Base-by-base conservation (phyloP, 2,888 invertebrate species). In the Dorcus parallelipipedus region DNA sequence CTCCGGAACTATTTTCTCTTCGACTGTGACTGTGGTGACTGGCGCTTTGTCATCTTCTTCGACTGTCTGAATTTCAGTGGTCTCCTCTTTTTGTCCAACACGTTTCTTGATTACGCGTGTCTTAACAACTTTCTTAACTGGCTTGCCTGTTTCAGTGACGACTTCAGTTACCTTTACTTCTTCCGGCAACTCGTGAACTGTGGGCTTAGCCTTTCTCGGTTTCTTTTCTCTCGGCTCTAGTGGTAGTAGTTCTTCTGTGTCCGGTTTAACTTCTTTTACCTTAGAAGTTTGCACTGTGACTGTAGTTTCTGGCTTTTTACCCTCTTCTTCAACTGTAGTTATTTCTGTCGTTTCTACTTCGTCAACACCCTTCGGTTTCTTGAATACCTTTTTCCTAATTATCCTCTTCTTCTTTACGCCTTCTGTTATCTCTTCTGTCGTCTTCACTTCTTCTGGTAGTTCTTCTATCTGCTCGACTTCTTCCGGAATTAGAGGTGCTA, bases 11-110 rank as follows among this genome's bases (percentile, higher is more conserved):
- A 38, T 41, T 53, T 58, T 49, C 58, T 78, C 77, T 45, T 76
- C 68, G 58, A 74, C 73, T 43, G 77, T 70, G 63, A 79, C 76
- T 7, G 77, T 65, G 41, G 77, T 70, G 67, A 78, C 68, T 65
- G 81, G 73, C 73, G 77, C 68, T 67, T 75, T 78, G 43, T 79
- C 78, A 55, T 78, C 78, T 63, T 79, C 79, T 64, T 79, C 78
- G 40, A 76, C 71, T 0, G 72, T 77, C 7, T 69, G 66, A 71
- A 80, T 79, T 78, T 82, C 80, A 66, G 81, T 80, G 68, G 58
- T 64, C 69, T 69, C 69, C 68, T 68, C 74, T 56, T 72, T 71
- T 6, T 67, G 71, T 10, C 74, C 76, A 57, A 68, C 63, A 38
- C 67, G 71, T 57, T 73, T 74, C 52, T 71, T 71, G 23, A 76